phyloP scores from a whole-genome alignment of 2,888 invertebrate species.

The Sarcophaga variegata region DNA sequence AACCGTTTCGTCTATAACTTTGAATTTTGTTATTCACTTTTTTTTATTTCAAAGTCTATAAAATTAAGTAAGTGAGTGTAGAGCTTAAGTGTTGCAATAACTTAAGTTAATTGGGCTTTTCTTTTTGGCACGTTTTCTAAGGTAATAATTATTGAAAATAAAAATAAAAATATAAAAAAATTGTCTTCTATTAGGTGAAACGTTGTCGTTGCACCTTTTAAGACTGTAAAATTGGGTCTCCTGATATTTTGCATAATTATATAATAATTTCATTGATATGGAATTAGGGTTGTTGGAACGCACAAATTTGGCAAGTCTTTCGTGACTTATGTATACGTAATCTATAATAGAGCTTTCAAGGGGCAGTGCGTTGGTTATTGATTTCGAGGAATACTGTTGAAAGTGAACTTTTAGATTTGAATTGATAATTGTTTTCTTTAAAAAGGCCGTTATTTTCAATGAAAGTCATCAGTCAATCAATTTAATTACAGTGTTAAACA shows the following conservation, averaged over 20 bases:
- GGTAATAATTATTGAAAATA: constrained; percentile 69
- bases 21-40: not conserved
- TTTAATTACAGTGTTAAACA: constrained; percentile 63
- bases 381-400: not conserved
- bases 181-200: constrained; percentile 54
- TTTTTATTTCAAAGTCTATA: not conserved
- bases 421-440: constrained; percentile 62
- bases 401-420: constrained; percentile 7
- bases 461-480: constrained; percentile 63
- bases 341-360: not conserved
- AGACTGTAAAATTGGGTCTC: constrained; percentile 45
- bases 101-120: not conserved
- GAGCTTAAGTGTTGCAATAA: not conserved
- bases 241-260: constrained; percentile 47
- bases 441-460: constrained; percentile 46
- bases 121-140: constrained; percentile 76
- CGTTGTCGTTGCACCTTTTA: constrained; percentile 45
- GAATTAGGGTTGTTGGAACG: constrained; percentile 23
- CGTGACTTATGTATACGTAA: not conserved
- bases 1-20: constrained; percentile 23
- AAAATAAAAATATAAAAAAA: not conserved
- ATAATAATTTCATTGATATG: constrained; percentile 40
- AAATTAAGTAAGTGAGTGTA: not conserved
- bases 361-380: too few species aligned
- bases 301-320: constrained; percentile 50